These are phyloP conservation scores for Clarias batrachus DNA, from an alignment of 2,113 vertebrate species.

Conservation along the genomic window DNA sequence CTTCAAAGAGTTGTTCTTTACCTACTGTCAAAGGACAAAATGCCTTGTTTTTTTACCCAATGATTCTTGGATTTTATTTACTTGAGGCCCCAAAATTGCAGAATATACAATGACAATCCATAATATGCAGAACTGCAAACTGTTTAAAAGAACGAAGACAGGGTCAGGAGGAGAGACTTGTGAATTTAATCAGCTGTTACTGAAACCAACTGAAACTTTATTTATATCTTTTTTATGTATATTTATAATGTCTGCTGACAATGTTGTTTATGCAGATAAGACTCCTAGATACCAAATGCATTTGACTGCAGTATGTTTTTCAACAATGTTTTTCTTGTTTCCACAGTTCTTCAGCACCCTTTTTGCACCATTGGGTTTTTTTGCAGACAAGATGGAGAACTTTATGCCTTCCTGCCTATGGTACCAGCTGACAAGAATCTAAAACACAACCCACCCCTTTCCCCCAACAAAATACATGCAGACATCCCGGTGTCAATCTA, in stretches of 20 bases:
- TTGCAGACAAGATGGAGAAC: conserved; percentile 78
- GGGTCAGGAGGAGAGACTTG: background rate
- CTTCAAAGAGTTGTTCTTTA: background rate
- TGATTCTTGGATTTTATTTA: background rate
- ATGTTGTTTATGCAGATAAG: background rate
- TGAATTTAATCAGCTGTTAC: background rate
- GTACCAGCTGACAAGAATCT: conserved; percentile 75
- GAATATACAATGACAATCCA: background rate
- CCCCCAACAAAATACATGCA: conserved; percentile 38
- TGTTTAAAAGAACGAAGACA: background rate
- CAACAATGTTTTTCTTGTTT: background rate
- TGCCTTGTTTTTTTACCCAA: background rate
- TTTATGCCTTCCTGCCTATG: conserved; percentile 80
- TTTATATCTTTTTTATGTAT: background rate
- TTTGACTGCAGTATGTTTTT: conserved; percentile 7
- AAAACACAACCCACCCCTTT: conserved; percentile 49
- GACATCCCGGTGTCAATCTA: conserved; percentile 42
- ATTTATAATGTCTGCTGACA: background rate
- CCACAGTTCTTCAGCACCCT: conserved; percentile 82
- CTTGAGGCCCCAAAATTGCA: background rate
- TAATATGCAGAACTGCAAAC: background rate
- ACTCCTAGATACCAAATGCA: background rate
- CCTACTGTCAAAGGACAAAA: background rate
- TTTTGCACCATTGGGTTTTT: conserved; percentile 78
- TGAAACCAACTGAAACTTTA: conserved; percentile 3